Conservation (phyloP, 2,888 invertebrate species). For the Drosophila anceps region DNA sequence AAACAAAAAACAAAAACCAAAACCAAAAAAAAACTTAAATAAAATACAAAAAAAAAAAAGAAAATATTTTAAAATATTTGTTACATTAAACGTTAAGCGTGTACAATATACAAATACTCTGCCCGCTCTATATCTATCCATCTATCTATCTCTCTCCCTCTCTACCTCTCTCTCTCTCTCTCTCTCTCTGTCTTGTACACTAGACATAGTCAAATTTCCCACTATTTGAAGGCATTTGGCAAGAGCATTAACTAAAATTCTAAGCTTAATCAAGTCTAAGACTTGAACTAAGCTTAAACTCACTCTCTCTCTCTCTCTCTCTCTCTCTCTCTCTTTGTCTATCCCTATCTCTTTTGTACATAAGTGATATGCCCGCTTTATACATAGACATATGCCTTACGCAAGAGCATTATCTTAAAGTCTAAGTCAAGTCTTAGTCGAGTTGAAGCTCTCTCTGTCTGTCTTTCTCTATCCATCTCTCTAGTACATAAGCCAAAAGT, state of each 20-base stretch:
- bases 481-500: conserved; percentile 1
- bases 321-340: conserved; percentile 1
- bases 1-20: conserved; percentile 27
- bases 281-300: neutral
- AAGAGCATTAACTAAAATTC: neutral
- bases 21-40: conserved; percentile 17
- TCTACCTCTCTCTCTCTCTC: conserved; percentile 1
- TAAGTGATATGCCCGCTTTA: neutral
- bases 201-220: conserved; percentile 4
- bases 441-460: neutral
- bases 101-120: conserved; percentile 35
- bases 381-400: conserved; percentile 2
- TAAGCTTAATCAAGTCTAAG: neutral
- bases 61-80: conserved; percentile 5
- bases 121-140: conserved; percentile 6
- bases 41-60: conserved; percentile 13
- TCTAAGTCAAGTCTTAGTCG: neutral
- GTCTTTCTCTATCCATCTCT: conserved; percentile 8
- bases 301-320: neutral
- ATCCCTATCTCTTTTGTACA: conserved; percentile 9
- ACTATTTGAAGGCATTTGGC: conserved; percentile 6
- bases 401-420: neutral
- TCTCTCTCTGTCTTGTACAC: conserved; percentile 16
- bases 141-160: conserved; percentile 4
- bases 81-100: conserved; percentile 25